A percentile compares a stretch with the other conserved stretches of the same genome.
Conservation (phyloP, 1,140 invertebrate species). For the Lasioglossum albipes region DNA sequence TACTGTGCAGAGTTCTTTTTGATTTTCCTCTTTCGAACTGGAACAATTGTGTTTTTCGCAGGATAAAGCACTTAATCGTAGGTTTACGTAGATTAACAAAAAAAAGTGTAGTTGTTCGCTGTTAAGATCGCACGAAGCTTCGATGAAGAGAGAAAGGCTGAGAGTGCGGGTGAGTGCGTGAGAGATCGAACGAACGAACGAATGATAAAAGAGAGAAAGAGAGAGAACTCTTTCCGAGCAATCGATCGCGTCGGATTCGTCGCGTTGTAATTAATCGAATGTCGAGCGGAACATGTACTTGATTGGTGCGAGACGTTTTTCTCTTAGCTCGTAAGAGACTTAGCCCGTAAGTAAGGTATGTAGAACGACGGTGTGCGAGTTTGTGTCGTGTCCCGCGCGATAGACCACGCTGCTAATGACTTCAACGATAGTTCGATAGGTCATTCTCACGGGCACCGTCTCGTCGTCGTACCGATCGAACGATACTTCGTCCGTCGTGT, state of each 20-base stretch:
- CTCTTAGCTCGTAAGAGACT: constrained; percentile 11
- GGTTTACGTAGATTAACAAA: not conserved
- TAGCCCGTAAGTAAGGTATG: constrained; percentile 19
- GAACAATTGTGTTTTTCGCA: constrained; percentile 22
- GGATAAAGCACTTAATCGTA: constrained; percentile 35
- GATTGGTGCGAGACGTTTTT: constrained; percentile 29
- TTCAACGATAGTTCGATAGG: not conserved
- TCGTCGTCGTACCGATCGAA: constrained; percentile 14
- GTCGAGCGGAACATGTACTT: constrained; percentile 25
- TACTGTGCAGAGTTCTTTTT: not conserved
- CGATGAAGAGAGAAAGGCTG: not conserved
- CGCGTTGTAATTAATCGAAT: constrained; percentile 2
- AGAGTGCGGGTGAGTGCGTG: too few relatives aligned
- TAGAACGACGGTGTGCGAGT: constrained; percentile 19
- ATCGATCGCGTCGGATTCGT: constrained; percentile 8
- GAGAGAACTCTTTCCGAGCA: not conserved
- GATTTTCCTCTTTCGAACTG: not conserved
- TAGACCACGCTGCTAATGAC: not conserved
- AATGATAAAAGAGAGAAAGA: not conserved
- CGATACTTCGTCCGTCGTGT: constrained; percentile 19
- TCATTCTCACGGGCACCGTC: not conserved
- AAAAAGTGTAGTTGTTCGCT: constrained; percentile 17
- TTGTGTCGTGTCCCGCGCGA: constrained; percentile 25
- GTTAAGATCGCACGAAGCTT: constrained; percentile 43
- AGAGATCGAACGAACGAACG: too few relatives aligned